Conservation (phyloP, 2,797 vertebrate species). For the Alca torda region DNA sequence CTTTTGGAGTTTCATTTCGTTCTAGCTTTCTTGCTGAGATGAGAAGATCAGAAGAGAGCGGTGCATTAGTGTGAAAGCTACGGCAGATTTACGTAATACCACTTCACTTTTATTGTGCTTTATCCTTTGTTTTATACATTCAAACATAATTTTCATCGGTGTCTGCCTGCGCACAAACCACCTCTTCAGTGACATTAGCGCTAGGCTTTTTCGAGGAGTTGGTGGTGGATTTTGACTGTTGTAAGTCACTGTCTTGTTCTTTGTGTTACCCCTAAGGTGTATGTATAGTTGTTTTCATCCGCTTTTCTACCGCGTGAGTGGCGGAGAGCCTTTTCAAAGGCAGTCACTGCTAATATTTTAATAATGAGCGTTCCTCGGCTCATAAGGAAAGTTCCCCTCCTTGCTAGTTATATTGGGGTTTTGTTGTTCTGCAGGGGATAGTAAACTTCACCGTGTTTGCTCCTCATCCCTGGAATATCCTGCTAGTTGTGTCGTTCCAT, state of each 20-base stretch:
- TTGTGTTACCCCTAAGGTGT: neutral
- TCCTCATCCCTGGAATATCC: neutral
- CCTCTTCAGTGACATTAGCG: neutral
- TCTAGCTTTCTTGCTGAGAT: conserved; percentile 32
- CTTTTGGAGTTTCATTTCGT: conserved; percentile 12
- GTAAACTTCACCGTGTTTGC: neutral
- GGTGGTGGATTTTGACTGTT: neutral
- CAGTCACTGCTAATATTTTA: neutral
- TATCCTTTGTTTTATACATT: neutral
- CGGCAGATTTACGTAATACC: neutral
- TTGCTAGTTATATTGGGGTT: neutral
- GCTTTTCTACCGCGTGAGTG: neutral
- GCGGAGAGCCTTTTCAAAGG: neutral
- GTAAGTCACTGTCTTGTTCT: neutral
- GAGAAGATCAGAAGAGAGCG: neutral
- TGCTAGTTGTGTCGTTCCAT: neutral
- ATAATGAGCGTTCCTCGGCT: neutral
- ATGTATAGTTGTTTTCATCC: neutral
- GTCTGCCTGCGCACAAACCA: neutral
- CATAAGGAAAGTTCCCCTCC: neutral
- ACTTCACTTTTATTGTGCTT: conserved; percentile 7
- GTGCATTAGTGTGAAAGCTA: conserved; percentile 17
- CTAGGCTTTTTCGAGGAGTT: neutral
- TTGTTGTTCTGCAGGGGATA: neutral
- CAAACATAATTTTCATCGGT: neutral